Evolutionary conservation across 1,140 invertebrate genomes (phyloP), one percentile per base, ranked within the genome.

Genomic region (Drosophila arawakana): DNA sequence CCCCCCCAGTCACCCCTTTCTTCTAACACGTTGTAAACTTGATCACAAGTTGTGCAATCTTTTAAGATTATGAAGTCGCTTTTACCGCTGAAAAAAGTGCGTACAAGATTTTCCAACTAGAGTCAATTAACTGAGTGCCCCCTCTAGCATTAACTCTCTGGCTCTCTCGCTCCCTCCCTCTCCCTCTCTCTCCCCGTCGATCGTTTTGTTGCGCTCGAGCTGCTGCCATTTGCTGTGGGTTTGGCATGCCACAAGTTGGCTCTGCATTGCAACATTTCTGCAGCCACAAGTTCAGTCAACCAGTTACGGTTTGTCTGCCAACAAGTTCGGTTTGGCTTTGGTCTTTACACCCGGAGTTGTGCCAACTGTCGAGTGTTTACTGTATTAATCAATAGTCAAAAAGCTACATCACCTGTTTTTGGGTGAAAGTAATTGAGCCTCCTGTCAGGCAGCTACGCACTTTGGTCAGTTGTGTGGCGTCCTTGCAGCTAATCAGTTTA

Each of bases 201-300:
- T 75, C 52, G 41, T 58, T 70, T 70, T 67, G 83, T 80, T 80
- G 63, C 72, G 83, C 82, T 88, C 68, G 78, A 88, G 66, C 76
- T 82, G 79, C 79, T 83, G 67, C 34, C 41, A 37, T 58, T 35
- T 9, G 35, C 57, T 60, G 58, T 61, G 60, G 72, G 78, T 43
- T 41, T 59, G 47, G 65, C 69, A 62, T 59, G 47, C 37, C 10
- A 10, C 37, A 39, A 39, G 59, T 57, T 54, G 18, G 60, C 60
- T 43, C 47, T 57, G 72, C 61, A 79, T 52, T 57, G 72, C 67
- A 79, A 67, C 73, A 30, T 30, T 30, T 44, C 54, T 58, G 50
- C 55, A 49, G 59, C 39, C 35, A 49, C 77, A 88, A 80, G 83
- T 88, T 83, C 83, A 86, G 57, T 83, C 73, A 80, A 86, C 83